These are phyloP conservation scores for Ennomos fuscantarius DNA, from an alignment of 2,888 invertebrate genomes.

Conservation along the genomic window DNA sequence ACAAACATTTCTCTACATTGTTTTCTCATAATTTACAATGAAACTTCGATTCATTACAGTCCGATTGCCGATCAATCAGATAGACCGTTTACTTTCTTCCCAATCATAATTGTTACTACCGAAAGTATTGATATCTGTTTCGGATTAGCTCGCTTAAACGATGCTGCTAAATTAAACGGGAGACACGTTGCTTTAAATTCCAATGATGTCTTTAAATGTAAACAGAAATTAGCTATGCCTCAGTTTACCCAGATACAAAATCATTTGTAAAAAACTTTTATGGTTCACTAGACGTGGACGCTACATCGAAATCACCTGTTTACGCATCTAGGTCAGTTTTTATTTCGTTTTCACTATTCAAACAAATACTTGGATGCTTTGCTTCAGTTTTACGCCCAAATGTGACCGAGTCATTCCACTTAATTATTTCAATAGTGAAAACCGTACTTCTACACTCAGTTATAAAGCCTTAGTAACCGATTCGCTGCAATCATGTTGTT, in stretches of 20 bases:
- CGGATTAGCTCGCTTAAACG: constrained; percentile 25
- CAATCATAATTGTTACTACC: constrained; percentile 29
- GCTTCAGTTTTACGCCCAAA: constrained; percentile 44
- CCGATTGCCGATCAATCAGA: constrained; percentile 49
- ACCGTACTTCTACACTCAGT: constrained; percentile 38
- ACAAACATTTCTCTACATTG: constrained; percentile 37
- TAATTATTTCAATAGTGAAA: constrained; percentile 45
- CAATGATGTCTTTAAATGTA: constrained; percentile 21
- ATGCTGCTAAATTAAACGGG: constrained; percentile 16
- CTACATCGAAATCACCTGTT: constrained; percentile 62
- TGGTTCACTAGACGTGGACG: constrained; percentile 58
- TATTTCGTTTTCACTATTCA: constrained; percentile 71
- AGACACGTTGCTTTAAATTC: constrained; percentile 23
- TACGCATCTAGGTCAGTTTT: constrained; percentile 73
- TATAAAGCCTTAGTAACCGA: constrained; percentile 45
- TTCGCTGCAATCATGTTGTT: constrained; percentile 43
- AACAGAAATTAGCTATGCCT: constrained; percentile 35
- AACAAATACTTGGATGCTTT: constrained; percentile 52
- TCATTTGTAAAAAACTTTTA: constrained; percentile 55
- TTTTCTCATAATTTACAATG: constrained; percentile 42
- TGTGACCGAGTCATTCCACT: constrained; percentile 45
- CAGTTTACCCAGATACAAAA: constrained; percentile 42
- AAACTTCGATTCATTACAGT: constrained; percentile 60
- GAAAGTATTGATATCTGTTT: constrained; percentile 26
- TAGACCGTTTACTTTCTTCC: constrained; percentile 59